Base-by-base conservation (phyloP, 2,888 invertebrate genomes). In the Melipona beecheii region DNA sequence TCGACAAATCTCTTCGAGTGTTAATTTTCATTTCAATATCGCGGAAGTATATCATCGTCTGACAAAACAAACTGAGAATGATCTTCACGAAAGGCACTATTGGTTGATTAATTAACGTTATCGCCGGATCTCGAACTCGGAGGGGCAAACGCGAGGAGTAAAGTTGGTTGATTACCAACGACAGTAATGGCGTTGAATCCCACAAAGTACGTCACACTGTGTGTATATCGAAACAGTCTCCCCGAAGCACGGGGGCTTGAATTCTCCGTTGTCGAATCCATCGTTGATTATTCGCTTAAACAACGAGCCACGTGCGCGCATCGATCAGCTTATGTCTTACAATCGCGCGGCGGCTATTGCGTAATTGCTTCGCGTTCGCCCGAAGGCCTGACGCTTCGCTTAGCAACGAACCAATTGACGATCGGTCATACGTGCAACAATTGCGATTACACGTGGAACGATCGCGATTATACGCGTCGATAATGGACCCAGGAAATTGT, bases 281-380 rank as follows among this genome's bases (percentile, higher is more conserved):
- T 75, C 64, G 71, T 60, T 43, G 49, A 68, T 58, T 36, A 66
- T 75, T 66, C 75, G 75, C 49, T 69, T 56, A 64, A 82, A 71
- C 68, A 65, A 69, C 36, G 43, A 27, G 52, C 66, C 9, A 70
- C 43, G 58, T 21, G 52, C 49, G 72, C 65, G 49, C 68, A 74
- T 69, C 78, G 83, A 85, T 86, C 86, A 85, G 85, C 83, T 83
- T 81, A 83, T 85, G 86, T 83, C 86, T 83, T 86, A 85, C 85
- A 83, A 80, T 85, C 77, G 82, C 54, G 74, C 62, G 56, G 43
- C 71, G 84, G 75, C 75, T 60, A 76, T 77, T 79, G 78, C 85
- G 85, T 81, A 86, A 86, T 86, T 83, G 85, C 80, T 78, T 68
- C 81, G 74, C 74, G 79, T 74, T 66, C 58, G 78, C 86, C 81